These are phyloP conservation scores for Catonia carolina DNA, from an alignment of 2,888 invertebrate species.

Conservation along the genomic window DNA sequence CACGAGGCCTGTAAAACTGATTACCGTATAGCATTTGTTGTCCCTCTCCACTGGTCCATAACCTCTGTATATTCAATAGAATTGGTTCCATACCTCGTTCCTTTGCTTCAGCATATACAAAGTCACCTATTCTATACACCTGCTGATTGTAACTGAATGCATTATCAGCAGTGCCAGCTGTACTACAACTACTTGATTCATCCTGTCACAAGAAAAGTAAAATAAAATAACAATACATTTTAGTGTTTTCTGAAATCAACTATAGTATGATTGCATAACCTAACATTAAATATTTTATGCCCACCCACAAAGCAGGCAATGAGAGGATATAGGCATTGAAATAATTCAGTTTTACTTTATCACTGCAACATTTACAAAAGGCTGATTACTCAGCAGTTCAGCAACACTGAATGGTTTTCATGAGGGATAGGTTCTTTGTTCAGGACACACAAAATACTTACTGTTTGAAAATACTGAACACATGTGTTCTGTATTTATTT, in stretches of 20 bases:
- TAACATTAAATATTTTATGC: too few species aligned
- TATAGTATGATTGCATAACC: too few species aligned
- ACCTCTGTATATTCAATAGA: conserved; percentile 79
- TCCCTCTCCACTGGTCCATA: conserved; percentile 78
- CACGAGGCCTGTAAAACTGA: conserved; percentile 84
- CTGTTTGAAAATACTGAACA: too few species aligned
- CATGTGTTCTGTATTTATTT: too few species aligned
- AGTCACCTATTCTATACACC: conserved; percentile 43
- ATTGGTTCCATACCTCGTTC: conserved; percentile 61
- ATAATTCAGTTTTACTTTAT: too few species aligned
- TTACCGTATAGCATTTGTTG: conserved; percentile 88
- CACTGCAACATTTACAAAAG: too few species aligned
- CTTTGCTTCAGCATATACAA: conserved; percentile 72
- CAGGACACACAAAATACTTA: too few species aligned
- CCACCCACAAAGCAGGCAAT: too few species aligned
- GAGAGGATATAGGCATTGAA: too few species aligned
- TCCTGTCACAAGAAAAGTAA: conserved; percentile 34
- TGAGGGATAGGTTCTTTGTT: too few species aligned
- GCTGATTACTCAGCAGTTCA: too few species aligned
- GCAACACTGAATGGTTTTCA: too few species aligned
- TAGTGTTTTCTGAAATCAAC: neutral
- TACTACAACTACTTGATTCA: conserved; percentile 34
- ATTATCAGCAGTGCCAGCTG: conserved; percentile 41
- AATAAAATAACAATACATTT: conserved; percentile 23
- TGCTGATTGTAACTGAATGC: conserved; percentile 69